phyloP scores from a whole-genome alignment of 1,140 invertebrate genomes.

The Drosophila kohkoa region DNA sequence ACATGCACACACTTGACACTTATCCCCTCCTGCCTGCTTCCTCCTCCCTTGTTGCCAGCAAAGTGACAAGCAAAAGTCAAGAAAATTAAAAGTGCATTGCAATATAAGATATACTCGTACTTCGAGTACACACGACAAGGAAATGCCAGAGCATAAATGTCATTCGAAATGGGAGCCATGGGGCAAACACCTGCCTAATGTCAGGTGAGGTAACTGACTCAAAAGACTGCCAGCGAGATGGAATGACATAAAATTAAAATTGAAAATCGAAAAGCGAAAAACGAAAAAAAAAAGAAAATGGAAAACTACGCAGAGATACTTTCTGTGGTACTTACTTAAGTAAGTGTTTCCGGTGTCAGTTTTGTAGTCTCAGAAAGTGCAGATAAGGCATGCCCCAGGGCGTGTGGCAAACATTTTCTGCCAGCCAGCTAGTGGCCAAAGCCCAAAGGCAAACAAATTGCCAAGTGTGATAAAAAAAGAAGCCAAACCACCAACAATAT shows the following conservation, averaged over 20 bases:
- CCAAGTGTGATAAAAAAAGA: slow-evolving; percentile 57
- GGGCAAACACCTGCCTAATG: slow-evolving; percentile 55
- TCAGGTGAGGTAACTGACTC: slow-evolving; percentile 49
- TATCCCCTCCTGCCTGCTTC: neutral
- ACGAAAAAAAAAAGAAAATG: slow-evolving; percentile 31
- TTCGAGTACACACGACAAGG: slow-evolving; percentile 24
- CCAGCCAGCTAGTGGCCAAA: slow-evolving; percentile 24
- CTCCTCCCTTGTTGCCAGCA: neutral
- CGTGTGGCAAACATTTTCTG: slow-evolving; percentile 28
- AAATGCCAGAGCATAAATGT: slow-evolving; percentile 14
- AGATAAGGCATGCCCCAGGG: slow-evolving; percentile 64
- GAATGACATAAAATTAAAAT: slow-evolving; percentile 49
- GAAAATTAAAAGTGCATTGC: slow-evolving; percentile 52
- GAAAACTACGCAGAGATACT: slow-evolving; percentile 39
- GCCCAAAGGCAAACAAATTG: slow-evolving; percentile 69
- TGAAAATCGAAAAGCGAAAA: slow-evolving; percentile 33
- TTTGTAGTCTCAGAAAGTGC: slow-evolving; percentile 38
- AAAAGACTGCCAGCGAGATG: slow-evolving; percentile 12
- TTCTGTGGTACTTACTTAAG: slow-evolving; percentile 25
- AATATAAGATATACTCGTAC: slow-evolving; percentile 21
- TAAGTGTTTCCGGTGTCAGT: slow-evolving; percentile 37
- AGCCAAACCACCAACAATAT: slow-evolving; percentile 14
- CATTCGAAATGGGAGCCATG: slow-evolving; percentile 18
- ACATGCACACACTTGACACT: slow-evolving; percentile 33
- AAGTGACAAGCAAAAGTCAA: slow-evolving; percentile 46